Base-by-base conservation (phyloP, 2,888 invertebrate species). In the Cyrtodaria siliqua region DNA sequence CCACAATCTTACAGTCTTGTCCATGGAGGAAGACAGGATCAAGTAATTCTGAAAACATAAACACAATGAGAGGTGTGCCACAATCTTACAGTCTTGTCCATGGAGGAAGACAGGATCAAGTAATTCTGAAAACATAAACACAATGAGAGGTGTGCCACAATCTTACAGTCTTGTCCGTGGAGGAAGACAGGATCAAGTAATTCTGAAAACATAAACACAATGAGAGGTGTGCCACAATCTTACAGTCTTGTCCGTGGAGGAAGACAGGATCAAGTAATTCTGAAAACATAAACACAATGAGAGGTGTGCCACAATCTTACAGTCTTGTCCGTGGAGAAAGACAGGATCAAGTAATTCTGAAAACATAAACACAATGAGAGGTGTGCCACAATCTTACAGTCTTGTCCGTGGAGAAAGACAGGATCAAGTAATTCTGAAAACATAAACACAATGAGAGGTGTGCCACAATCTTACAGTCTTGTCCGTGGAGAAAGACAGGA, bases 161-260 rank as follows among this genome's bases (percentile, higher is more conserved):
- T 57, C 97, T 94, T 1, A 99, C 99, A 0, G 99, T 99, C 93
- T 99, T 98, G 92, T 99, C 99, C 98, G 99, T 99, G 2, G 98
- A 98, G 40, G 98, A 98, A 0, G 98, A 98, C n/a, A 99, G 94
- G 61, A 99, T 96, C 91, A 99, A 99, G 93, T 98, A 98, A 93
- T 98, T 99, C 94, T 94, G 91, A 67, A 93, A 89, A n/a, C n/a
- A n/a, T n/a, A n/a, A n/a, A n/a, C 99, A 88, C 97, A 96, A 40
- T 99, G 94, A 0, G 98, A 98, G 78, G 99, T 97, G 93, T 99
- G 99, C 99, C 99, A 99, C 73, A 99, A 94, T 57, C 97, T 94
- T 1, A 99, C 99, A 0, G 99, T 99, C 93, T 99, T 98, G 92
- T 99, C 99, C 98, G 99, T 99, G 2, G 98, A 98, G 40, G 98